Base-by-base conservation (phyloP, 2,888 invertebrate genomes). In the Xanthia icteritia region DNA sequence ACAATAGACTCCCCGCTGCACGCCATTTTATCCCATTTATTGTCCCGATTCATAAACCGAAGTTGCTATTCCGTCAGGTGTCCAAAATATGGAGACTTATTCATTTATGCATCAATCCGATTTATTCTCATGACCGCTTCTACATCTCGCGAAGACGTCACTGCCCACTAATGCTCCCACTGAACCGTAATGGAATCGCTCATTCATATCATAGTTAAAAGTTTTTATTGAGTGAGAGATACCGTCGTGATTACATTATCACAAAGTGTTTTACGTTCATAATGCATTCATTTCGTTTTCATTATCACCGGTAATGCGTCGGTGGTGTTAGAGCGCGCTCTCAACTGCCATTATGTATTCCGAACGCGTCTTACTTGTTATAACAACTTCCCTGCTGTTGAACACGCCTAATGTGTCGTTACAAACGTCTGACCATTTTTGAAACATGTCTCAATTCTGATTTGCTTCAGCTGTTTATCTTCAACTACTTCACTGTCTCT, bases 1-100 rank as follows among this genome's bases (percentile, higher is more conserved):
- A 96, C 96, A 96, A 96, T 94, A 91, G 94, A 90, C 93, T 58
- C 93, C 96, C 96, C 93, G 94, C 93, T 93, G 95, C 81, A 93
- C 89, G 93, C 92, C 93, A 93, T 94, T 94, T 94, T 94, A 94
- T 95, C 93, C 92, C 91, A 93, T 95, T 95, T 94, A 95, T 94
- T 93, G 94, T 94, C 89, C 90, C 90, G 90, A 91, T 92, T 93
- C 89, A 90, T 87, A 89, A 91, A 91, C 91, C 86, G 87, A 86
- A 89, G 88, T 91, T 89, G 86, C 87, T 91, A 92, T 92, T 91
- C 92, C 90, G 91, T 95, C 95, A 95, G 95, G 95, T 95, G 95
- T 92, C 91, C 93, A 89, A 92, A 90, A 91, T 92, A 91, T 92
- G 90, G 88, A 91, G 88, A 93, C 89, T 84, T 90, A 93, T 94